Percentiles rank a stretch among this genome's conserved stretches.
Evolutionary conservation across 2,113 vertebrate genomes (phyloP).

Genomic region (Lota lota): DNA sequence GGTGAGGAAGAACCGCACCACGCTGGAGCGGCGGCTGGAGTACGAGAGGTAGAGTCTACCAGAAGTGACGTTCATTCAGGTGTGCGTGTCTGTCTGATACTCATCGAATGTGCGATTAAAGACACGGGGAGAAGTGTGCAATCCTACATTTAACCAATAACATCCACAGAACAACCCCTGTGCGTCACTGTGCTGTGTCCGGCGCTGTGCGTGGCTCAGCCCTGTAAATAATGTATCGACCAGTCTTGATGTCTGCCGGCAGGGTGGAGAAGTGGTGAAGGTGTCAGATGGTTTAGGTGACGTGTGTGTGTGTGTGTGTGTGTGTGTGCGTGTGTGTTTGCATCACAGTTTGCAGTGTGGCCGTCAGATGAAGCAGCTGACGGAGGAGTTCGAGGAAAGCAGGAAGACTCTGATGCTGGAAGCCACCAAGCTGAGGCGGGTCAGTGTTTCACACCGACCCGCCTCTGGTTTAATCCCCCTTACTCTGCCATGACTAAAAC

Average conservation of each 20-base stretch:
- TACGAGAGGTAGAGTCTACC: conserved; percentile 83
- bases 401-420: conserved; percentile 77
- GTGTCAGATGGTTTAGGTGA: not conserved
- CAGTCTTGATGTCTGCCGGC: too few species aligned
- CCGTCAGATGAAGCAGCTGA: conserved; percentile 90
- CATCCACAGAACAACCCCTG: too few species aligned
- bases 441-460: conserved; percentile 22
- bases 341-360: conserved; percentile 89
- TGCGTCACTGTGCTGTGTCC: too few species aligned
- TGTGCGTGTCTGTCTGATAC: not conserved
- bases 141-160: too few species aligned
- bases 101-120: too few species aligned
- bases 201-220: too few species aligned
- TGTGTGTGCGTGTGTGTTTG: conserved; percentile 46
- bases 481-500: too few species aligned
- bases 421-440: conserved; percentile 58
- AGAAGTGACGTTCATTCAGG: not conserved
- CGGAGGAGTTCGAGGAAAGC: conserved; percentile 86
- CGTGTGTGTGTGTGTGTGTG: conserved; percentile 35
- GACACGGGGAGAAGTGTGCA: too few species aligned
- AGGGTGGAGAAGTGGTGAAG: too few species aligned
- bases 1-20: conserved; percentile 88
- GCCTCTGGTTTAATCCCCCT: too few species aligned
- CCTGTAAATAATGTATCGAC: too few species aligned
- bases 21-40: conserved; percentile 83